Evolutionary conservation across 2,888 invertebrate genomes (phyloP).

Genomic region (Adela reaumurella): DNA sequence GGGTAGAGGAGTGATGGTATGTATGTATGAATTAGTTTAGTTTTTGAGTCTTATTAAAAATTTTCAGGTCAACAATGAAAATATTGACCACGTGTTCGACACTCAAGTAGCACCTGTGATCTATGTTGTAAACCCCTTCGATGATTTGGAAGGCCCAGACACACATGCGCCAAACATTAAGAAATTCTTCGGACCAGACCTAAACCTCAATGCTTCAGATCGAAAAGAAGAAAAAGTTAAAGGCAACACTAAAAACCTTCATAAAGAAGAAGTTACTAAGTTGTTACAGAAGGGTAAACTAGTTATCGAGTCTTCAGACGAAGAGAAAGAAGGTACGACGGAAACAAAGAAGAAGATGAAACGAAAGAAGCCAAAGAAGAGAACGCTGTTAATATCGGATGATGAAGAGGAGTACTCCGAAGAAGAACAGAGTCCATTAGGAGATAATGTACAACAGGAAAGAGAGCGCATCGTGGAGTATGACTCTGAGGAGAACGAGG

Average conservation of each 20-base stretch:
- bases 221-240: no score
- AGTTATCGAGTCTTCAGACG: constrained; percentile 41
- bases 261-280: constrained; percentile 8
- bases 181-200: constrained; percentile 21
- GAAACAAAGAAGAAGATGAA: constrained; percentile 31
- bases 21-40: no score
- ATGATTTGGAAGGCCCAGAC: constrained; percentile 34
- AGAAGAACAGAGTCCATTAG: constrained; percentile 5
- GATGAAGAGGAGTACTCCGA: constrained; percentile 11
- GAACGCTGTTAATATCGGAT: constrained; percentile 36
- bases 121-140: constrained; percentile 13
- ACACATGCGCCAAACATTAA: constrained; percentile 26
- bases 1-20: no score
- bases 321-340: constrained; percentile 11
- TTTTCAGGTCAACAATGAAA: not conserved
- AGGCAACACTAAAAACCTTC: constrained; percentile 11
- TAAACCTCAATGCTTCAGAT: no score
- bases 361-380: constrained; percentile 29
- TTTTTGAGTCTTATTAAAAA: no score
- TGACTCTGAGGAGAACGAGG: constrained; percentile 85
- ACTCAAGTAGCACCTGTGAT: not conserved
- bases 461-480: constrained; percentile 60
- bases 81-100: not conserved
- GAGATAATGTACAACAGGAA: constrained; percentile 24
- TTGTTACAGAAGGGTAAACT: constrained; percentile 30